Conservation (phyloP, 2,888 invertebrate species). For the Campoletis raptor region DNA sequence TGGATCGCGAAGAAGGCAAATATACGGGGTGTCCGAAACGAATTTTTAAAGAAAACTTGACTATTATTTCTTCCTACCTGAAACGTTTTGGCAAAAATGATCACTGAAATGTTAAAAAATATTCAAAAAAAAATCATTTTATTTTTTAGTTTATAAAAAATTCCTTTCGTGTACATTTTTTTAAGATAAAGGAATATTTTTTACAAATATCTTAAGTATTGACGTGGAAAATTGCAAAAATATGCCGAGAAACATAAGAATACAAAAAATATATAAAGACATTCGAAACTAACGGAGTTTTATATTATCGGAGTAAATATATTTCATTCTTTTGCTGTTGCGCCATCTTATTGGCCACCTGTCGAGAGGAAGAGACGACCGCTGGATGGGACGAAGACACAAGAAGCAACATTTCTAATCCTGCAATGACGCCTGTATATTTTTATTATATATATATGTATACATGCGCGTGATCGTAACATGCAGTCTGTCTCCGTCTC, state of each 20-base stretch:
- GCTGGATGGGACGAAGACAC: constrained; percentile 22
- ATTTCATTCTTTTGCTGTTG: constrained; percentile 7
- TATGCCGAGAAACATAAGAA: background rate
- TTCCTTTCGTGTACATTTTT: background rate
- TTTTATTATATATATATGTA: background rate
- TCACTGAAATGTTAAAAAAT: background rate
- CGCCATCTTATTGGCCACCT: constrained; percentile 60
- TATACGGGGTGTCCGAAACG: too few species aligned
- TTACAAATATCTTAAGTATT: background rate
- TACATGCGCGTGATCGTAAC: constrained; percentile 13
- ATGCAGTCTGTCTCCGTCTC: background rate
- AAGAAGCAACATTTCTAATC: constrained; percentile 49
- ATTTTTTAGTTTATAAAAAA: background rate
- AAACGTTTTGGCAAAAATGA: background rate
- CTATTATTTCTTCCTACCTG: background rate
- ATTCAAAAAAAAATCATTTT: background rate
- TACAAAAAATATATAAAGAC: constrained; percentile 11
- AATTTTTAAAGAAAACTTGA: background rate
- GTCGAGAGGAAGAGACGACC: constrained; percentile 49
- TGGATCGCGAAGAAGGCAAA: too few species aligned
- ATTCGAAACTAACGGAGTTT: constrained; percentile 20
- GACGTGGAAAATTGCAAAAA: background rate
- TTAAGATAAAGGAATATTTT: background rate
- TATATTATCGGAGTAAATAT: background rate
- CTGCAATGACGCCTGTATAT: background rate